Base-by-base conservation (phyloP, 2,888 invertebrate species). In the Furcula furcula region DNA sequence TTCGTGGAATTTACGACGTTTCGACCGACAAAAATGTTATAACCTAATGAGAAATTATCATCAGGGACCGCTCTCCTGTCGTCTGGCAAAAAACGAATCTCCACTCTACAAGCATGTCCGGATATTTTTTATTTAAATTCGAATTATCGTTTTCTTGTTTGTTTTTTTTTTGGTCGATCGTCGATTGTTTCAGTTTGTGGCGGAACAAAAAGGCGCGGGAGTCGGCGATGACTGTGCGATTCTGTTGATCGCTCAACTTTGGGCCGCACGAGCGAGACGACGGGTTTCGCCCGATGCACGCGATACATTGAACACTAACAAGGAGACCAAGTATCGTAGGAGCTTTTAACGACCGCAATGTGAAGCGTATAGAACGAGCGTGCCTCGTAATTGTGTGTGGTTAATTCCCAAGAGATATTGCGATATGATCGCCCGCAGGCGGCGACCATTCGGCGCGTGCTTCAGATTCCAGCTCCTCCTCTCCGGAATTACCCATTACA, bases 1-100 rank as follows among this genome's bases (percentile, higher is more conserved):
- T 87, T 86, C 84, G 80, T 76, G 75, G 86, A 86, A 87, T 87
- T 87, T 84, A 87, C 81, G 83, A 84, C 73, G 82, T 76, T 82
- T 78, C 83, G 61, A 76, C 80, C 75, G 75, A 85, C 83, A 81
- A 81, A 83, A 86, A 85, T 82, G 81, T 80, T 85, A 84, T 84
- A 85, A 81, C 79, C 83, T 86, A 87, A 88, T 88, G 86, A 87
- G 87, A 86, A 88, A 87, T 87, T 86, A 88, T 85, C 85, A 87
- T 86, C 82, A 82, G 73, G 61, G 10, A 38, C 60, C 70, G 47
- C 36, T 47, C 45, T 69, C 74, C 70, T n/a, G 76, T 74, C 68
- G 63, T 53, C 63, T 58, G 63, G 81, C 82, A 84, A 85, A 86
- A 86, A 86, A 80, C 66, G 62, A 73, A 72, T 77, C 79, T 61